phyloP scores from a whole-genome alignment of 2,888 invertebrate genomes.

The Drosophila mercatorum region DNA sequence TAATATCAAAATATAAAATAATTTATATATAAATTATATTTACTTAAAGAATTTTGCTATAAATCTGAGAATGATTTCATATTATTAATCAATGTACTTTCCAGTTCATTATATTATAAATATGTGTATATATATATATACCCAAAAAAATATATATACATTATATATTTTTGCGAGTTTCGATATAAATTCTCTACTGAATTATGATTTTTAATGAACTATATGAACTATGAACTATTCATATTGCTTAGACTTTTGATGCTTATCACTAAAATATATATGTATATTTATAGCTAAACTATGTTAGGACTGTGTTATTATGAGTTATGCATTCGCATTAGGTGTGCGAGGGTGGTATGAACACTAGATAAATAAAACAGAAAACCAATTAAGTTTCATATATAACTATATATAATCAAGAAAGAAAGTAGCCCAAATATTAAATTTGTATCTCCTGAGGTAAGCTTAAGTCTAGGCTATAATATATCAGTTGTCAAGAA shows the following conservation, averaged over 20 bases:
- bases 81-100: too few species aligned
- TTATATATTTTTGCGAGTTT: background rate
- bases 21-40: background rate
- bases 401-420: too few species aligned
- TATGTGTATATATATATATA: background rate
- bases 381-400: too few species aligned
- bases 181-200: background rate
- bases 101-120: too few species aligned
- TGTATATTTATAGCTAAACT: background rate
- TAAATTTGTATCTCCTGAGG: too few species aligned
- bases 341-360: background rate
- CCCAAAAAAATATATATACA: background rate
- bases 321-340: background rate
- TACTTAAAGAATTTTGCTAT: too few species aligned
- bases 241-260: background rate
- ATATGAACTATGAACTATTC: too few species aligned
- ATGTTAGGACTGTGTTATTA: background rate
- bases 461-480: too few species aligned
- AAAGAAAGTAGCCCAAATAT: too few species aligned
- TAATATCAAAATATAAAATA: background rate
- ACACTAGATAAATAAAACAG: background rate
- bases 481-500: too few species aligned
- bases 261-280: background rate
- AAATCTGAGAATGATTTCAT: too few species aligned
- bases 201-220: background rate